phyloP scores from a whole-genome alignment of 2,113 vertebrate genomes.

The Python bivittatus region DNA sequence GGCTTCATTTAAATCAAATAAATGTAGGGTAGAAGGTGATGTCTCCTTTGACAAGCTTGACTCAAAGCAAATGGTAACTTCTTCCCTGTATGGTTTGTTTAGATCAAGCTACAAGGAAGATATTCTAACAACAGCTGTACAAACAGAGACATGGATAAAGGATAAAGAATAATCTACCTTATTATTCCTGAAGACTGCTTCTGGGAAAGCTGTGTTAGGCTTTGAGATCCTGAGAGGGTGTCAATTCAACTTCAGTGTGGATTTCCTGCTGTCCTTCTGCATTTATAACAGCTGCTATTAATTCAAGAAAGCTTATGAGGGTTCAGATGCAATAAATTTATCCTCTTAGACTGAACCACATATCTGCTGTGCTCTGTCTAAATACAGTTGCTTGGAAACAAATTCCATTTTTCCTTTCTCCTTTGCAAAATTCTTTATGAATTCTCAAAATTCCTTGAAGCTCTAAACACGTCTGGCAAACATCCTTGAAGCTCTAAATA shows the following conservation, averaged over 20 bases:
- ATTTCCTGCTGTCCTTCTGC: neutral
- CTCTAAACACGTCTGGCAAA: no score
- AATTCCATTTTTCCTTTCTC: neutral
- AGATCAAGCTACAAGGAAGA: fast-evolving
- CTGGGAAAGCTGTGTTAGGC: neutral
- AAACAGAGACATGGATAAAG: neutral
- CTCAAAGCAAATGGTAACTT: no score
- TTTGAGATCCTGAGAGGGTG: neutral
- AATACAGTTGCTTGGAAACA: neutral
- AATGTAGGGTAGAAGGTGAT: no score
- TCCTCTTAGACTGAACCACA: neutral
- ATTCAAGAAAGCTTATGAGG: neutral
- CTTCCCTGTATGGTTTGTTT: no score
- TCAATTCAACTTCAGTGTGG: neutral
- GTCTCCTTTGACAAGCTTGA: no score
- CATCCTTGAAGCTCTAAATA: no score
- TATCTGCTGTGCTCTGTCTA: fast-evolving
- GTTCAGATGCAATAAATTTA: neutral
- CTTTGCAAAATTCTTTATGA: neutral
- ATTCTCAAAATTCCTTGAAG: no score
- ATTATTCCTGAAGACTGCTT: neutral
- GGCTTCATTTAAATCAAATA: no score
- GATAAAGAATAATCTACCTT: slow-evolving; percentile 46
- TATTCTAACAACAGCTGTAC: neutral
- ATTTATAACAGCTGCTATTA: neutral